Evolutionary conservation across 2,113 vertebrate genomes (phyloP).

Genomic region (Sebastes schlegelii): DNA sequence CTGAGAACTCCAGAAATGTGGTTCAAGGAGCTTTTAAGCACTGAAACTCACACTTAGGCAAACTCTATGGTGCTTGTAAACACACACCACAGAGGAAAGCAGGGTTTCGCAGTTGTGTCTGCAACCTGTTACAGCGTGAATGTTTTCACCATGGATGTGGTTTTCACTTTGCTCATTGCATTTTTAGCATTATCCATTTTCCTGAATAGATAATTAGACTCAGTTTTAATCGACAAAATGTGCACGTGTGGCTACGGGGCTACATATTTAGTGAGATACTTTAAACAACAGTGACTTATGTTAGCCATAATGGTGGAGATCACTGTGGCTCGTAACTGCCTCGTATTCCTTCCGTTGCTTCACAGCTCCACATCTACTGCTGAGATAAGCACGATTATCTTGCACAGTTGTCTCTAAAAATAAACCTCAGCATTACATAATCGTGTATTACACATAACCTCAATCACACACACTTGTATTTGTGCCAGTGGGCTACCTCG

Average conservation of each 20-base stretch:
- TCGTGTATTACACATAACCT: slow-evolving; percentile 42
- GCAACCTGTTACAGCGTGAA: slow-evolving; percentile 19
- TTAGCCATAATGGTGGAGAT: neutral
- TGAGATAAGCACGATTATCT: slow-evolving; percentile 81
- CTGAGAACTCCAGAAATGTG: slow-evolving; percentile 44
- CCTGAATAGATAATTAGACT: neutral
- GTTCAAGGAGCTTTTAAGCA: slow-evolving; percentile 41
- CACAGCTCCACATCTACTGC: slow-evolving; percentile 62
- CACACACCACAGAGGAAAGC: slow-evolving; percentile 27
- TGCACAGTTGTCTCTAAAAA: slow-evolving; percentile 74
- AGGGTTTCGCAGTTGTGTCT: neutral
- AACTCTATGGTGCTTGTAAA: slow-evolving; percentile 44
- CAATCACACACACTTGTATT: slow-evolving; percentile 17
- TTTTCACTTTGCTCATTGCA: neutral
- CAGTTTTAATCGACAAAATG: neutral
- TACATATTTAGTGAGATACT: neutral
- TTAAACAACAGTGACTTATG: neutral
- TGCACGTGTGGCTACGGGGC: neutral
- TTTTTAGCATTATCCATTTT: neutral
- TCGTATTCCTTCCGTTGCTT: slow-evolving; percentile 12
- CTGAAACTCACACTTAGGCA: slow-evolving; percentile 30
- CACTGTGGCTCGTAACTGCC: neutral
- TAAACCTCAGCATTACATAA: slow-evolving; percentile 72
- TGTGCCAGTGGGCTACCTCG: too few relatives aligned
- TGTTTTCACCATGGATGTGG: neutral